phyloP scores from a whole-genome alignment of 2,888 invertebrate species.

The Troides oblongomaculatus region DNA sequence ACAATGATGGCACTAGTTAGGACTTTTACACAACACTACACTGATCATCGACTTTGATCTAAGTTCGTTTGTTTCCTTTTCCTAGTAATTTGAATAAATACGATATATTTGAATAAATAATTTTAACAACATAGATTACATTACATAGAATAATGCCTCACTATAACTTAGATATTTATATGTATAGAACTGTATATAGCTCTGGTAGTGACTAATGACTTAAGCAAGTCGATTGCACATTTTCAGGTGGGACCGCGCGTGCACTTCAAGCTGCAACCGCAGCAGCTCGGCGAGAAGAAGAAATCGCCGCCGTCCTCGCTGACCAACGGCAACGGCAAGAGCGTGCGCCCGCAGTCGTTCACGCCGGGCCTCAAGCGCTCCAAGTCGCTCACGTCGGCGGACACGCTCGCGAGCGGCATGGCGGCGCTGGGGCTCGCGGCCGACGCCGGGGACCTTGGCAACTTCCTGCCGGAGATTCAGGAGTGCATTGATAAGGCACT shows the following conservation, averaged over 20 bases:
- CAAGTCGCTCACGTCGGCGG: conserved; percentile 89
- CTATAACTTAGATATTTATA: no score
- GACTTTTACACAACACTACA: no score
- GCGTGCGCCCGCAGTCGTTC: conserved; percentile 66
- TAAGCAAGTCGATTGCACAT: not conserved
- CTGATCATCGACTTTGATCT: no score
- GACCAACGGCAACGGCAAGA: conserved; percentile 70
- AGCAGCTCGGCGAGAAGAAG: conserved; percentile 72
- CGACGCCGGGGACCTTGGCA: conserved; percentile 87
- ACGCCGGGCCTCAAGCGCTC: conserved; percentile 85
- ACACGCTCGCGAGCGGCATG: conserved; percentile 84
- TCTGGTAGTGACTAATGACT: no score
- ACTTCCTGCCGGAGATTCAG: conserved; percentile 87
- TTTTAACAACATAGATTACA: no score
- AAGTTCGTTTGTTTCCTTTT: no score
- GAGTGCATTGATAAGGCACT: conserved; percentile 86
- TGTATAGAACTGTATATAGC: no score
- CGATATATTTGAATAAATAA: no score
- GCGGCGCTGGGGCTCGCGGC: conserved; percentile 84
- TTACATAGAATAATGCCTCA: no score
- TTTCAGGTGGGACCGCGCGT: conserved; percentile 78
- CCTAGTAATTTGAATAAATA: no score
- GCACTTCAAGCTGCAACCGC: conserved; percentile 79
- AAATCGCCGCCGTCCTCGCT: conserved; percentile 68
- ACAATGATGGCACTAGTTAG: no score